A percentile compares a stretch with the other conserved stretches of the same genome.
phyloP scores from a whole-genome alignment of 30 jellyfish, hydroid and myxozoan species.

The Pelagia noctiluca region DNA sequence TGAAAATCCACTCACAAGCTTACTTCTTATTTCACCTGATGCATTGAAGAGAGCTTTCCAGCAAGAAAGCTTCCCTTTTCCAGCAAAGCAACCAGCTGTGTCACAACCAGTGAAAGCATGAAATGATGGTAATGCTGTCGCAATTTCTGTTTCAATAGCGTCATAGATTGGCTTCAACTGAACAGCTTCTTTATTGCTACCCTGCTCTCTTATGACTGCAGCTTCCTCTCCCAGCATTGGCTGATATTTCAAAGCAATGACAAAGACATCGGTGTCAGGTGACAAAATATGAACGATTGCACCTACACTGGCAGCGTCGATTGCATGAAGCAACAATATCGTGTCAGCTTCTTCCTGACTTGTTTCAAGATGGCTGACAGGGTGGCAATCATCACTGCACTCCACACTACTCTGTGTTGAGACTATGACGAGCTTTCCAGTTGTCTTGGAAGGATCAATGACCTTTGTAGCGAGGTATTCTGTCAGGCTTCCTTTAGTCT shows the following conservation, averaged over 20 bases:
- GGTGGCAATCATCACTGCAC: conserved; percentile 46
- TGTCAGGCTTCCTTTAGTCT: conserved; percentile 53
- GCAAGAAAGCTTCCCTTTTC: conserved; percentile 32
- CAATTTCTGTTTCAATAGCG: conserved; percentile 31
- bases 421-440: conserved; percentile 57
- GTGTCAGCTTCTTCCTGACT: conserved; percentile 45
- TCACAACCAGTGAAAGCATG: conserved; percentile 46
- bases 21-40: conserved; percentile 25
- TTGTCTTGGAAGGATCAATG: conserved; percentile 30
- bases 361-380: conserved; percentile 33
- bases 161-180: conserved; percentile 32
- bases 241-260: conserved; percentile 37
- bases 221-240: conserved; percentile 48
- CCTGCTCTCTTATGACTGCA: conserved; percentile 35
- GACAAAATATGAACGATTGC: conserved; percentile 32
- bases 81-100: conserved; percentile 51
- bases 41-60: conserved; percentile 24
- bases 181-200: conserved; percentile 38
- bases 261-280: conserved; percentile 33
- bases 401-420: conserved; percentile 37
- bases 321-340: too few species aligned
- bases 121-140: conserved; percentile 46
- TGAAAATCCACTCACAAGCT: conserved; percentile 27
- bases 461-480: conserved; percentile 39
- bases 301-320: too few species aligned